phyloP scores from a whole-genome alignment of 2,113 vertebrate genomes.

The Thunnus thynnus region DNA sequence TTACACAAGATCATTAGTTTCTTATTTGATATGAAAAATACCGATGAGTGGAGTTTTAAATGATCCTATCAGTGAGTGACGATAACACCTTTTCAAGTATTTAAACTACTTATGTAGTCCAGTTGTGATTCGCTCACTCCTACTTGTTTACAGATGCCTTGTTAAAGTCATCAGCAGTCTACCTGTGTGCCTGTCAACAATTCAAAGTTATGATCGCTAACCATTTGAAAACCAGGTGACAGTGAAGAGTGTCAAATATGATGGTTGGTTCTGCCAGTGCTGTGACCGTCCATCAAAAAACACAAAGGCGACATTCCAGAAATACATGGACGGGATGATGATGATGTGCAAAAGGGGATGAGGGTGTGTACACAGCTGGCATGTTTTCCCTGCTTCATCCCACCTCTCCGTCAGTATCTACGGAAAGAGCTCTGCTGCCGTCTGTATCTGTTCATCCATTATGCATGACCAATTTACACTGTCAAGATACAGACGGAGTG shows the following conservation, averaged over 20 bases:
- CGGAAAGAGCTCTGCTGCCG: constrained; percentile 31
- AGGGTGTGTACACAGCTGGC: constrained; percentile 16
- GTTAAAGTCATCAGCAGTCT: constrained; percentile 9
- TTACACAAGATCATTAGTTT: no score
- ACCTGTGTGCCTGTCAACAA: not conserved
- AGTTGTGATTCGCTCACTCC: no score
- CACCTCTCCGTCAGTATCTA: constrained; percentile 16
- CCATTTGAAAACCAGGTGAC: constrained; percentile 14
- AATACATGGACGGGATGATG: constrained; percentile 2
- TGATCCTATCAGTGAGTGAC: not conserved
- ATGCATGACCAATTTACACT: constrained; percentile 76
- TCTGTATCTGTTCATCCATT: constrained; percentile 65
- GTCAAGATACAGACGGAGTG: constrained; percentile 24
- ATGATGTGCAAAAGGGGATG: constrained; percentile 2
- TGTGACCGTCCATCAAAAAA: constrained; percentile 16
- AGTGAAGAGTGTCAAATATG: constrained; percentile 16
- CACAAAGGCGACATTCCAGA: constrained; percentile 20
- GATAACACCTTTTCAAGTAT: not conserved
- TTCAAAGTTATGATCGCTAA: not conserved
- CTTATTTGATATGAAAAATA: not conserved
- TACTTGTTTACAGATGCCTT: not conserved
- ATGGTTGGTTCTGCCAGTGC: not conserved
- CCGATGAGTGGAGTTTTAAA: not conserved
- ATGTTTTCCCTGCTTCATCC: not conserved
- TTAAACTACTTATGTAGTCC: not conserved